A percentile compares a stretch with the other conserved stretches of the same genome.
Evolutionary conservation across 2,888 invertebrate species (phyloP).

Genomic region (Barypeithes pellucidus): DNA sequence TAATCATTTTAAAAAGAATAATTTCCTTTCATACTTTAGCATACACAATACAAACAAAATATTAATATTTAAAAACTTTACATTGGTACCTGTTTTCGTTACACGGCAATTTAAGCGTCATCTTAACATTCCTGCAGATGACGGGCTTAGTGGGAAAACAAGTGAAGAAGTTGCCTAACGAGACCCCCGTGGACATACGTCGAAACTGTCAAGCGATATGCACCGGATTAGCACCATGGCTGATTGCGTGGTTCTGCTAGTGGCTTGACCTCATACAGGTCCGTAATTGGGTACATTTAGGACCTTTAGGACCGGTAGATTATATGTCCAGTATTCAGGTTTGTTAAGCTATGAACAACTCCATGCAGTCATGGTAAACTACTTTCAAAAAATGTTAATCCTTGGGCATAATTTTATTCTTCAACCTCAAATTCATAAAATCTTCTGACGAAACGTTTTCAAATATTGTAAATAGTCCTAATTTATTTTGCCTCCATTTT

Average conservation of each 20-base stretch:
- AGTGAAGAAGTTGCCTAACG: constrained; percentile 66
- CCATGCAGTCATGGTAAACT: too few species aligned
- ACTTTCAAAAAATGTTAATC: too few species aligned
- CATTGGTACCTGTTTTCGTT: constrained; percentile 30
- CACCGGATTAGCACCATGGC: constrained; percentile 61
- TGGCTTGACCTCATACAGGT: constrained; percentile 11
- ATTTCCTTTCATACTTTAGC: too few species aligned
- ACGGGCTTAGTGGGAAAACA: constrained; percentile 43
- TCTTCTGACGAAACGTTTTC: too few species aligned
- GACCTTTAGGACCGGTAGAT: too few species aligned
- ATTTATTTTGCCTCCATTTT: too few species aligned
- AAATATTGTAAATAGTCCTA: too few species aligned
- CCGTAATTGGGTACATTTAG: background rate
- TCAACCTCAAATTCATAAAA: too few species aligned
- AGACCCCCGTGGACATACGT: constrained; percentile 62
- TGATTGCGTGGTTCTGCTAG: constrained; percentile 59
- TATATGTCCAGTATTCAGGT: too few species aligned
- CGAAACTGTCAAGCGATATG: constrained; percentile 62
- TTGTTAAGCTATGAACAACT: too few species aligned
- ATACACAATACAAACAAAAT: constrained; percentile 5
- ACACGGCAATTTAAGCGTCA: constrained; percentile 39
- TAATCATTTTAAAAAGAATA: too few species aligned
- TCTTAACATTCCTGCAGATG: constrained; percentile 44
- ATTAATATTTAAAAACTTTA: constrained; percentile 17
- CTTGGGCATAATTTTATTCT: too few species aligned